Percentiles rank a stretch among this genome's conserved stretches.
phyloP scores from a whole-genome alignment of 2,888 invertebrate species.

The Amorpha juglandis region DNA sequence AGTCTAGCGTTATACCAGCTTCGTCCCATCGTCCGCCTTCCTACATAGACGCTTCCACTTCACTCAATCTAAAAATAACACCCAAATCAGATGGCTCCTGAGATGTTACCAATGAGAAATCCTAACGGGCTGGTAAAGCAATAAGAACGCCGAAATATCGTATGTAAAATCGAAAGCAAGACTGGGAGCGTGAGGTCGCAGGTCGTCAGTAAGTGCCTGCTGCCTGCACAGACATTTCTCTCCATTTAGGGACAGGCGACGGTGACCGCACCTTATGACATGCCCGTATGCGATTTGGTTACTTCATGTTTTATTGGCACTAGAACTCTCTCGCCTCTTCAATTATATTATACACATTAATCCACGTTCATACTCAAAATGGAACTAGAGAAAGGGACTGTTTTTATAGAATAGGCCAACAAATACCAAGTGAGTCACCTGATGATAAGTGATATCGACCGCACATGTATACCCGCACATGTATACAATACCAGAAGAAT shows the following conservation, averaged over 20 bases:
- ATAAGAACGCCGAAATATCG: slow-evolving; percentile 26
- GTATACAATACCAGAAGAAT: too few relatives aligned
- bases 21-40: too few relatives aligned
- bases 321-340: background rate
- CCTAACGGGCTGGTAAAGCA: background rate
- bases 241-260: slow-evolving; percentile 64
- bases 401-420: too few relatives aligned
- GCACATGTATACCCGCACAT: too few relatives aligned
- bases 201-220: slow-evolving; percentile 49
- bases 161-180: slow-evolving; percentile 43
- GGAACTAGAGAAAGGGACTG: too few relatives aligned
- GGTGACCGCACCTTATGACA: slow-evolving; percentile 34
- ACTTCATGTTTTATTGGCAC: slow-evolving; percentile 6
- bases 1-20: too few relatives aligned
- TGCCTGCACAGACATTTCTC: slow-evolving; percentile 61
- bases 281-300: slow-evolving; percentile 7
- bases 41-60: too few relatives aligned
- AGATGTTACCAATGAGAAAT: too few relatives aligned
- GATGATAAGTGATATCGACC: too few relatives aligned
- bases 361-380: background rate
- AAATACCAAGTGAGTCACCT: too few relatives aligned
- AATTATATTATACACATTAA: background rate
- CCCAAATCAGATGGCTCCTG: too few relatives aligned
- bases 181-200: slow-evolving; percentile 49
- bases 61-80: too few relatives aligned